A percentile compares a stretch with the other conserved stretches of the same genome.
Evolutionary conservation across 1,140 invertebrate genomes (phyloP).

Genomic region (Pseudomyrmex dendroicus): DNA sequence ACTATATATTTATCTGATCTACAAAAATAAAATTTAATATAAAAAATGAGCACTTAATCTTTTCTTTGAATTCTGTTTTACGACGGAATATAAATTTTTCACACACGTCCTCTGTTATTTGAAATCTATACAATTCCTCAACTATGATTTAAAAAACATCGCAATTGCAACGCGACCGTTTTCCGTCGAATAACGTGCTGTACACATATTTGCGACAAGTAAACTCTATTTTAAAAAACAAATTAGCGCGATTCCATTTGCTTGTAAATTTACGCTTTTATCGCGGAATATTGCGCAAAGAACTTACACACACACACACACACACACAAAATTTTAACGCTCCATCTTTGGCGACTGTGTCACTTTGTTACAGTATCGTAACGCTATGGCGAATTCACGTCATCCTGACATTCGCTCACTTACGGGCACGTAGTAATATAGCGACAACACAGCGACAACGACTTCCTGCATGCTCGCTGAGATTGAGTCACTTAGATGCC

Average conservation of each 20-base stretch:
- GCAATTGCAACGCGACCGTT: conserved; percentile 33
- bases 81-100: conserved; percentile 4
- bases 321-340: not conserved
- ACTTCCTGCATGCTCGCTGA: conserved; percentile 55
- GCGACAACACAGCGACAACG: conserved; percentile 51
- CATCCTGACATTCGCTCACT: conserved; percentile 1
- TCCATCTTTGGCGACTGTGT: conserved; percentile 18
- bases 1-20: conserved; percentile 24
- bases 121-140: conserved; percentile 30
- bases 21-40: conserved; percentile 1
- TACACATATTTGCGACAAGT: conserved; percentile 15
- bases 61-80: not conserved
- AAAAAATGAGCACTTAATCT: conserved; percentile 25
- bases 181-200: not conserved
- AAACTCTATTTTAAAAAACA: conserved; percentile 48
- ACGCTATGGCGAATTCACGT: conserved; percentile 36
- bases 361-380: conserved; percentile 58
- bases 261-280: conserved; percentile 52
- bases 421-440: conserved; percentile 31
- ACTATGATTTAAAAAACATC: conserved; percentile 44
- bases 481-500: conserved; percentile 71
- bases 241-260: conserved; percentile 40
- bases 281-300: conserved; percentile 39
- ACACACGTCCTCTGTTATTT: not conserved
- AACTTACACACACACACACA: not conserved